Evolutionary conservation across 2,113 vertebrate species (phyloP), one percentile per base, ranked within the genome.

Genomic region (Plecturocebus donacophilus): DNA sequence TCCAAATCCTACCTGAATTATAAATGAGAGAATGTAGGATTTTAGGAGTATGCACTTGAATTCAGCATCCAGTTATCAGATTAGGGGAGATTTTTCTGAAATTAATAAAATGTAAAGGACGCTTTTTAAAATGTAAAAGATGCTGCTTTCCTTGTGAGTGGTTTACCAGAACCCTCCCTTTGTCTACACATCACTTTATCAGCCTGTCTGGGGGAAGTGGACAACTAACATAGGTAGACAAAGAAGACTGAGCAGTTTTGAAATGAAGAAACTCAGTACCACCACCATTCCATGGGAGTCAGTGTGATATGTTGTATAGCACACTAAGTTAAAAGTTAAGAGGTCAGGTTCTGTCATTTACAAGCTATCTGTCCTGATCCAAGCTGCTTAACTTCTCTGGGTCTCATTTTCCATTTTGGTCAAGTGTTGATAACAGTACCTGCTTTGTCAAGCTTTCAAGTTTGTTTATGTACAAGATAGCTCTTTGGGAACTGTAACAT

Each of bases 1-100:
- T 98, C 64, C 86, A 96, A 83, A 95, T 96, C 80, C 94, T 97
- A 75, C 93, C 47, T 93, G 92, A 61, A 73, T 91, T 87, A 68
- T 38, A 91, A 86, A 49, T 73, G 75, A 87, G 54, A 93, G 83
- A 91, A 79, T 87, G 47, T 56, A 85, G 21, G 40, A 58, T 94
- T 32, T 95, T 86, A 61, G 66, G 27, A 56, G 80, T 90, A 80
- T 81, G 42, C 2, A 82, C 42, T 96, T 66, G 75, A 92, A 38
- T 91, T 76, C 82, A 85, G 27, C 47, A 95, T 42, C 21, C 8
- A 4, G 3, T 80, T 97, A 42, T 95, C 58, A 90, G 23, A 92
- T 79, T 87, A 25, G 40, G 42, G 30, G 54, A 68, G 27, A 19
- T 30, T 89, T 94, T 94, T 92, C 64, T 87, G 32, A 45, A 97